Evolutionary conservation across 2,797 vertebrate genomes (phyloP).

Genomic region (Spondyliosoma cantharus): DNA sequence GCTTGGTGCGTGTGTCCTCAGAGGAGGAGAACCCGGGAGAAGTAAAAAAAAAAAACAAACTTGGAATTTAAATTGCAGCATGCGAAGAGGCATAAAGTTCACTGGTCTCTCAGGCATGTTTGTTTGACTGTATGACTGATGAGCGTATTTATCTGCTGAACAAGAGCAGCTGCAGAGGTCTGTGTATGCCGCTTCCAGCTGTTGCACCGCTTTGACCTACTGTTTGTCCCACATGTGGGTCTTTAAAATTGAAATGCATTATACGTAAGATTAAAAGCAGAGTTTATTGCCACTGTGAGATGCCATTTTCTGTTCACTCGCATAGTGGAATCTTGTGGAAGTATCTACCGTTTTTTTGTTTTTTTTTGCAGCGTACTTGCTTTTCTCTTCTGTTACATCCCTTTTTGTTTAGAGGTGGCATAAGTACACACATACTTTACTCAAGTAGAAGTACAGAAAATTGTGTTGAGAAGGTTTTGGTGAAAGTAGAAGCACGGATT

Average conservation of each 20-base stretch:
- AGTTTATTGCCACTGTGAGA: background rate
- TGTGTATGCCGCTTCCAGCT: conserved; percentile 63
- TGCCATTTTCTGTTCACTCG: background rate
- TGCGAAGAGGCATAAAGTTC: conserved; percentile 35
- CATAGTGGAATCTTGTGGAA: too few species aligned
- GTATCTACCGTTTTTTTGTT: background rate
- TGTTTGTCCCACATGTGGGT: conserved; percentile 26
- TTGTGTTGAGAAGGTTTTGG: too few species aligned
- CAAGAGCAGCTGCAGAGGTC: conserved; percentile 64
- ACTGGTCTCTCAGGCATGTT: conserved; percentile 49
- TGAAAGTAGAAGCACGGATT: too few species aligned
- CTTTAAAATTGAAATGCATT: conserved; percentile 30
- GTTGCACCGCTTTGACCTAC: conserved; percentile 54
- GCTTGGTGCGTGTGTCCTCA: conserved; percentile 9
- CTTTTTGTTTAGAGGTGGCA: too few species aligned
- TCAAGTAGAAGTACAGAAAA: too few species aligned
- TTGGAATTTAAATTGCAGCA: conserved; percentile 59
- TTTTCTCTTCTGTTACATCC: conserved; percentile 7
- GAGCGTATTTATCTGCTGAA: conserved; percentile 56
- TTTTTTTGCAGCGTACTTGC: background rate
- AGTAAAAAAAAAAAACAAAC: conserved; percentile 67
- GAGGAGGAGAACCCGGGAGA: conserved; percentile 25
- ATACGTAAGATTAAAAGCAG: conserved; percentile 6
- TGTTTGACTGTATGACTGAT: conserved; percentile 55
- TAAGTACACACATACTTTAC: too few species aligned